These are phyloP conservation scores for Atrina japonica DNA, from an alignment of 2,888 invertebrate species.

Conservation along the genomic window DNA sequence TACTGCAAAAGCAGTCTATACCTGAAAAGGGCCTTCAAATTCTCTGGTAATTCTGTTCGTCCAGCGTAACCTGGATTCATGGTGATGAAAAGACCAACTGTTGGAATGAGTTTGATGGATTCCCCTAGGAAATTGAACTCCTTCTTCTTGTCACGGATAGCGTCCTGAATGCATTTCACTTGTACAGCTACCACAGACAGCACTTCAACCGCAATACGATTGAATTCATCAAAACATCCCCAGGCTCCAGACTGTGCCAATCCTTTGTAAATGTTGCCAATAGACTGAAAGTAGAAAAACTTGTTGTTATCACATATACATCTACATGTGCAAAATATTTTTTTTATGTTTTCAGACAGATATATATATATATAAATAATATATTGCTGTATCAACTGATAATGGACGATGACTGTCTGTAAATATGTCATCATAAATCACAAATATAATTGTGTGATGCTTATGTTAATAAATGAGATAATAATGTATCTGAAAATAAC, in stretches of 20 bases:
- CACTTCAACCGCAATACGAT: constrained; percentile 97
- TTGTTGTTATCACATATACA: too few species aligned
- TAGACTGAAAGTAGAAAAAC: too few species aligned
- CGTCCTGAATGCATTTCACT: constrained; percentile 87
- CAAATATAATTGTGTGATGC: too few species aligned
- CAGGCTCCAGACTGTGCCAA: constrained; percentile 98
- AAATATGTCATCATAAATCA: too few species aligned
- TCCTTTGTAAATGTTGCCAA: constrained; percentile 98
- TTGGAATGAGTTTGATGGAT: constrained; percentile 89
- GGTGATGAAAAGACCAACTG: constrained; percentile 97
- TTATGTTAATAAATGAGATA: too few species aligned
- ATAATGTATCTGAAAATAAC: too few species aligned
- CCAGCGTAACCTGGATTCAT: constrained; percentile 99
- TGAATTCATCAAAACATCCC: constrained; percentile 99
- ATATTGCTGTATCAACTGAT: too few species aligned
- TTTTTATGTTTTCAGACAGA: too few species aligned
- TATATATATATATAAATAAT: too few species aligned
- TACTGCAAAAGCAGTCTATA: constrained; percentile 34
- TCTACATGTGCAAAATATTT: too few species aligned
- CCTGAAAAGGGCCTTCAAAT: constrained; percentile 81
- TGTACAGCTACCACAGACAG: constrained; percentile 98
- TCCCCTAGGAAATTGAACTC: constrained; percentile 97
- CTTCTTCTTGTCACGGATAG: constrained; percentile 92
- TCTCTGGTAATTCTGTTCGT: constrained; percentile 83
- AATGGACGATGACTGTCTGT: too few species aligned